Evolutionary conservation across 2,888 invertebrate species (phyloP).

Genomic region (Drosophila sordidula): DNA sequence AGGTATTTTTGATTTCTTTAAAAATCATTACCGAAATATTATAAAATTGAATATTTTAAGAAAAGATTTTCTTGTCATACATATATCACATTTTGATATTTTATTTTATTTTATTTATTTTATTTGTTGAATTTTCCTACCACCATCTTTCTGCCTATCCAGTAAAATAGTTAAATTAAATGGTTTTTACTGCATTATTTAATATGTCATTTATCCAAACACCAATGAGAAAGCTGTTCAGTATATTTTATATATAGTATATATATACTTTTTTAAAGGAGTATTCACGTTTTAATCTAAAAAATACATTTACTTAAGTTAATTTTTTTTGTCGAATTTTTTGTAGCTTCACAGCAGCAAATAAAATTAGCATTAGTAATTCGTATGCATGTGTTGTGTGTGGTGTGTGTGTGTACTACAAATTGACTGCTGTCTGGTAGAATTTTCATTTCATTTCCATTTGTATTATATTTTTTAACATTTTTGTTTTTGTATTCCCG

Average conservation of each 20-base stretch:
- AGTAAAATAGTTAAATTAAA: background rate
- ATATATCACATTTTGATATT: background rate
- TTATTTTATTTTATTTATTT: background rate
- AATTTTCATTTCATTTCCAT: slow-evolving; percentile 42
- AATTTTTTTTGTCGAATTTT: slow-evolving; percentile 1
- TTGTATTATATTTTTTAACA: slow-evolving; percentile 19
- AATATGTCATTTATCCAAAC: too few relatives aligned
- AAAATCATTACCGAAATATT: background rate
- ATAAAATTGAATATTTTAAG: background rate
- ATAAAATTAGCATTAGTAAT: slow-evolving; percentile 77
- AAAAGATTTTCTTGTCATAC: background rate
- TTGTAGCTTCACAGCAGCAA: slow-evolving; percentile 31
- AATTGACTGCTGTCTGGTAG: slow-evolving; percentile 34
- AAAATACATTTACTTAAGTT: background rate
- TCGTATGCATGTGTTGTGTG: slow-evolving; percentile 62
- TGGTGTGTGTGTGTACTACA: slow-evolving; percentile 15
- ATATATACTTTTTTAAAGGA: slow-evolving; percentile 4
- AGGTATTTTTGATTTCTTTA: too few relatives aligned
- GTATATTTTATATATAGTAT: background rate
- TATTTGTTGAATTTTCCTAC: too few relatives aligned
- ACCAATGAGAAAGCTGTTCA: too few relatives aligned
- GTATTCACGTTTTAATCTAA: slow-evolving; percentile 19
- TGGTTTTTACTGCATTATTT: background rate
- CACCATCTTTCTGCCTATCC: too few relatives aligned
- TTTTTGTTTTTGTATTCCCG: slow-evolving; percentile 29